phyloP scores from a whole-genome alignment of 2,113 vertebrate species.

The Podocnemis expansa region DNA sequence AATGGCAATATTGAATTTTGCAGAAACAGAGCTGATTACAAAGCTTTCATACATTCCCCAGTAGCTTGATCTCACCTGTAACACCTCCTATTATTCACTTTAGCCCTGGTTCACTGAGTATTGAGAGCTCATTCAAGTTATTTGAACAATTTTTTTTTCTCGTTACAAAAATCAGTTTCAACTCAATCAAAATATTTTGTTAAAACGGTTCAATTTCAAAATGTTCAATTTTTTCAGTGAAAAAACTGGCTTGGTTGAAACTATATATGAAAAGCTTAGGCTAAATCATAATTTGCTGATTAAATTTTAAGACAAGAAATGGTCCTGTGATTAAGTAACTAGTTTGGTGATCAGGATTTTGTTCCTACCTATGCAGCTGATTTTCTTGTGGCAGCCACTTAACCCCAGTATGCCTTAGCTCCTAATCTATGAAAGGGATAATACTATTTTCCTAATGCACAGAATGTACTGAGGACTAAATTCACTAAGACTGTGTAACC shows the following conservation, averaged over 20 bases:
- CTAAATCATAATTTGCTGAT: not conserved
- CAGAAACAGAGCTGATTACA: not conserved
- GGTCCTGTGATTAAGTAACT: not conserved
- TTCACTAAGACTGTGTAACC: not conserved
- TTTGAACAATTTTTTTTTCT: not conserved
- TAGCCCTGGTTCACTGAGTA: not conserved
- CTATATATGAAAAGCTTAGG: not conserved
- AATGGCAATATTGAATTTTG: not conserved
- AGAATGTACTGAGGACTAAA: not conserved
- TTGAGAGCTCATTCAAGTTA: not conserved
- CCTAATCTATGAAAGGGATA: rapidly evolving
- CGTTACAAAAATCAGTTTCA: not conserved
- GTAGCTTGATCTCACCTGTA: not conserved
- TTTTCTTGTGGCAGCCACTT: not conserved
- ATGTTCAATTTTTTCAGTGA: not conserved
- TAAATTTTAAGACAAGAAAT: not conserved
- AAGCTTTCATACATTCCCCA: not conserved
- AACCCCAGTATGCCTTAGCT: not conserved
- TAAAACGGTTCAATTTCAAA: not conserved
- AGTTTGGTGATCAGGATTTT: not conserved
- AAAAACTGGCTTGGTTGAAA: not conserved
- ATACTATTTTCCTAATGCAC: not conserved
- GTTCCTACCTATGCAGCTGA: not conserved
- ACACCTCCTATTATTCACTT: not conserved
- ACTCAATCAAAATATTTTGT: not conserved